Conservation (phyloP, 1,140 invertebrate species). For the Apis laboriosa region DNA sequence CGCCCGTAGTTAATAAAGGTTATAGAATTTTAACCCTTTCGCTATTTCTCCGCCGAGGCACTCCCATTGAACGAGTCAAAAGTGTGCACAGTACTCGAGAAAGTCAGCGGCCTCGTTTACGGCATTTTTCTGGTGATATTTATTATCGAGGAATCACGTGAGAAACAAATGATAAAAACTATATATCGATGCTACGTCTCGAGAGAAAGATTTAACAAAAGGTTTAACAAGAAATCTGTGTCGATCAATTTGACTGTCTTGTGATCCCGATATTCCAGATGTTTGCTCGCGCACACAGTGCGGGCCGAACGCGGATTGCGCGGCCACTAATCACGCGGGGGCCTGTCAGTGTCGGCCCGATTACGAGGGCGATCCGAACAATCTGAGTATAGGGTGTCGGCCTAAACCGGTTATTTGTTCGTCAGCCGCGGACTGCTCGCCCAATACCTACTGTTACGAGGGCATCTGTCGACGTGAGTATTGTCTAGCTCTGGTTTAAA, state of each 20-base stretch:
- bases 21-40: no score
- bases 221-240: no score
- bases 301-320: conserved; percentile 92
- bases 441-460: conserved; percentile 91
- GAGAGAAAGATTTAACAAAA: no score
- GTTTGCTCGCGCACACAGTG: conserved; percentile 89
- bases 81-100: no score
- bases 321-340: conserved; percentile 86
- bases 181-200: no score
- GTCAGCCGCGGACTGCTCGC: conserved; percentile 86
- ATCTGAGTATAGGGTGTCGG: conserved; percentile 87
- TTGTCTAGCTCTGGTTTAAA: neutral
- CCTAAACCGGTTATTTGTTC: conserved; percentile 88
- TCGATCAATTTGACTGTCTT: neutral
- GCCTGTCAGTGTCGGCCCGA: conserved; percentile 89
- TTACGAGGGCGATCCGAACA: conserved; percentile 88
- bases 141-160: no score
- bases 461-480: conserved; percentile 89
- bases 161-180: no score
- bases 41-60: no score
- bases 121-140: no score
- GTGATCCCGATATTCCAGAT: conserved; percentile 79
- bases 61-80: no score
- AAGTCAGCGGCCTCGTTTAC: no score
- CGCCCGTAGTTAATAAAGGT: no score